phyloP scores from a whole-genome alignment of 92 coral and sea anemone species.

The Umimayanthus kanabou region DNA sequence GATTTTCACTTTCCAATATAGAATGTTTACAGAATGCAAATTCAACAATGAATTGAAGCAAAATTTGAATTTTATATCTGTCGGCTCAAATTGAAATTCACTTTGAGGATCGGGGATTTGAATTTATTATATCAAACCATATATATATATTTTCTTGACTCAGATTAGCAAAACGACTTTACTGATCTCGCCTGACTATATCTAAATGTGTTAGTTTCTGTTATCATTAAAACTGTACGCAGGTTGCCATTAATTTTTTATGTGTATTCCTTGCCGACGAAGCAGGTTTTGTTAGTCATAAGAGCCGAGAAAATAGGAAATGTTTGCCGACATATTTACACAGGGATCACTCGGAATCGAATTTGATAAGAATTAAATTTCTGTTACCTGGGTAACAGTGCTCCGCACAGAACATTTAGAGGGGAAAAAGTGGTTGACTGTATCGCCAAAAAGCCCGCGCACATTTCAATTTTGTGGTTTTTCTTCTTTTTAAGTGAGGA shows the following conservation, averaged over 20 bases:
- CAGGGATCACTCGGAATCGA: slow-evolving; percentile 37
- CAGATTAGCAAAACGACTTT: not conserved
- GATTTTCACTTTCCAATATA: slow-evolving; percentile 15
- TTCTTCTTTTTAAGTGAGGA: not conserved
- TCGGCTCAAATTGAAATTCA: slow-evolving; percentile 33
- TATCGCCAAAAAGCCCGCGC: not conserved
- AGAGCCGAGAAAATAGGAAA: slow-evolving; percentile 19
- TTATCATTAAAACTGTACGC: not conserved
- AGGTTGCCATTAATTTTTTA: slow-evolving; percentile 26
- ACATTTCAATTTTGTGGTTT: not conserved
- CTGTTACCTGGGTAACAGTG: slow-evolving; percentile 47
- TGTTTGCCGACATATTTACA: slow-evolving; percentile 34
- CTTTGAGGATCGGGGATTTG: not conserved
- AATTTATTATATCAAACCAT: not conserved
- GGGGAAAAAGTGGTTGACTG: not conserved
- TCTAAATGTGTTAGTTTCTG: not conserved
- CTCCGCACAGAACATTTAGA: slow-evolving; percentile 37
- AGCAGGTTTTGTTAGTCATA: slow-evolving; percentile 11
- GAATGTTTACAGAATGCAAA: slow-evolving; percentile 68
- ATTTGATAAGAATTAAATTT: slow-evolving; percentile 30
- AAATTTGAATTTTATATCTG: slow-evolving; percentile 53
- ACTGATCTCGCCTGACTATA: not conserved
- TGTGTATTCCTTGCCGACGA: not conserved
- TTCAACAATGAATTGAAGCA: slow-evolving; percentile 46
- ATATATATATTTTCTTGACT: not conserved